Evolutionary conservation across 2,888 invertebrate genomes (phyloP), one percentile per base, ranked within the genome.

Genomic region (Physocephala rufipes): DNA sequence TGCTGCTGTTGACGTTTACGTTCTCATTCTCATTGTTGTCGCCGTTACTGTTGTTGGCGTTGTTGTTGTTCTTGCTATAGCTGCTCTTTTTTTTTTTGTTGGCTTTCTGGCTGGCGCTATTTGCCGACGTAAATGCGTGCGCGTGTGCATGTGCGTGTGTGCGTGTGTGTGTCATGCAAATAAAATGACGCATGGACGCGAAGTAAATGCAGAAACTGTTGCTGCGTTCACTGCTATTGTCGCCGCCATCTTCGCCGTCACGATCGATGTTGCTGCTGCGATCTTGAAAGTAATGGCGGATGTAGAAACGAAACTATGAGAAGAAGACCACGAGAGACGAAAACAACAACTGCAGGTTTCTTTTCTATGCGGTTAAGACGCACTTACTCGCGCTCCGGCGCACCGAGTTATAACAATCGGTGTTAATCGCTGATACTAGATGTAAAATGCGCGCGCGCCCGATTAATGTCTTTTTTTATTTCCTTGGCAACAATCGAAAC

Each of bases 351-450:
- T 58, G 58, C 26, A 19, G 43, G 55, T 66, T 66, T 16, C 55
- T 58, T 19, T 67, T 58, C 28, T 1, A 67, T 47, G 67, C 67
- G 55, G 43, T 67, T 67, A 43, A 55, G 61, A 68, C 30, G 61
- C 49, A 51, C 66, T 61, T 58, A 58, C 43, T 55, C 68, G 51
- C 51, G 45, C 58, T 36, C 68, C 59, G 47, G 67, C 51, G 43
- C 19, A 19, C 13, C 12, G 26, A 30, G 61, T 62, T 68, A 68
- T 36, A 47, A 68, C 62, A 62, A 68, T 68, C 68, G 68, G 68
- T 62, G 68, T 68, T 68, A 68, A 61, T 68, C 62, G 68, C 61
- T 26, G 68, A 68, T 68, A 51, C 30, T 62, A 15, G 61, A 26
- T 49, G 47, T 16, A 13, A 68, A 47, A 68, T 51, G 51, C 21